These are phyloP conservation scores for Steinernema scapterisci DNA, from an alignment of 2,888 invertebrate species.

Conservation along the genomic window DNA sequence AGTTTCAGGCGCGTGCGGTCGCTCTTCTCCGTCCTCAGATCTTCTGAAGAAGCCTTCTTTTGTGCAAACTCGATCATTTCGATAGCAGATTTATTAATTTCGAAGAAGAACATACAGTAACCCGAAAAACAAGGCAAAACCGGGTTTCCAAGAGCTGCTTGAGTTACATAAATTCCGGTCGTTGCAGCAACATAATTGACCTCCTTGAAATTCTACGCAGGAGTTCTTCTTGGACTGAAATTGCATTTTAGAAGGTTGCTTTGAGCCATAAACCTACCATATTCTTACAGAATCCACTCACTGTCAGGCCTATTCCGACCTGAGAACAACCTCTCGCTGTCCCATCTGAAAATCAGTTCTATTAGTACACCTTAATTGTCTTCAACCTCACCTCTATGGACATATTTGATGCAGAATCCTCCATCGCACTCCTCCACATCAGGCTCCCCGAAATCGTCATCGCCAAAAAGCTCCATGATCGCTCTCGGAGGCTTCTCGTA, in stretches of 20 bases:
- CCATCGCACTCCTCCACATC: slow-evolving; percentile 3
- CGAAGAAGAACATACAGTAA: neutral
- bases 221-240: slow-evolving; percentile 24
- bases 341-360: neutral
- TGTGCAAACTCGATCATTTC: too few species aligned
- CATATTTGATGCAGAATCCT: slow-evolving; percentile 15
- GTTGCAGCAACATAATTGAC: slow-evolving; percentile 8
- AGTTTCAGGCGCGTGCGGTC: too few species aligned
- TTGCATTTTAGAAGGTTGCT: too few species aligned
- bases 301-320: neutral
- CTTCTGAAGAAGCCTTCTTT: too few species aligned
- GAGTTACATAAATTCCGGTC: slow-evolving; percentile 12
- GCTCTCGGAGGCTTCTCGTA: slow-evolving; percentile 5
- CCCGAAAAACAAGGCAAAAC: neutral
- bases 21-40: too few species aligned
- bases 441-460: neutral
- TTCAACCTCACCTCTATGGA: neutral
- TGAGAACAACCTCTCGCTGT: slow-evolving; percentile 2
- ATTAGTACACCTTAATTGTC: neutral
- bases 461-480: neutral
- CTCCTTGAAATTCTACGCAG: slow-evolving; percentile 17
- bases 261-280: neutral
- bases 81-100: neutral
- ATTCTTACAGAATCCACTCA: slow-evolving; percentile 7
- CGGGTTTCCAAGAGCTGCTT: neutral